phyloP scores from a whole-genome alignment of 2,113 vertebrate genomes.

The Datnioides undecimradiatus region DNA sequence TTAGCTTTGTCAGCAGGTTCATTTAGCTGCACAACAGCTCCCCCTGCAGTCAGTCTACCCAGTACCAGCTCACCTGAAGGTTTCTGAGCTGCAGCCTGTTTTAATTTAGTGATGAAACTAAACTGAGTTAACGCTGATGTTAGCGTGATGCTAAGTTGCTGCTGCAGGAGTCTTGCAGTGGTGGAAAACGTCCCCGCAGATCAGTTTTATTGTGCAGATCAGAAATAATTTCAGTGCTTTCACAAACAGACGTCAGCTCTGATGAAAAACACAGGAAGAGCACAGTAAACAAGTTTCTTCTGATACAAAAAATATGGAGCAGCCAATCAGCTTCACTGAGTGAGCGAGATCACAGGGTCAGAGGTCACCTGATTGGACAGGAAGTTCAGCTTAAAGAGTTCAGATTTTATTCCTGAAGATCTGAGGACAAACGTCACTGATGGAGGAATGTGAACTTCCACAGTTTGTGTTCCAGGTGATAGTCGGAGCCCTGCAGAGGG shows the following conservation, averaged over 20 bases:
- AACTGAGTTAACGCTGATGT: too few relatives aligned
- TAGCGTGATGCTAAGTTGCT: too few relatives aligned
- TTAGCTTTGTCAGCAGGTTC: too few relatives aligned
- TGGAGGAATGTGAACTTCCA: background rate
- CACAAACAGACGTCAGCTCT: slow-evolving; percentile 25
- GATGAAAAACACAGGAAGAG: background rate
- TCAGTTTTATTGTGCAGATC: slow-evolving; percentile 35
- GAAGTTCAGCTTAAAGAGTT: background rate
- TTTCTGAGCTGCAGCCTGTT: too few relatives aligned
- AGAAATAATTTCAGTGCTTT: slow-evolving; percentile 11
- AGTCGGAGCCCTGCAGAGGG: background rate
- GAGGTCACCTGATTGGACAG: slow-evolving; percentile 34
- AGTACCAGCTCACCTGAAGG: too few relatives aligned
- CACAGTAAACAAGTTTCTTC: slow-evolving; percentile 1
- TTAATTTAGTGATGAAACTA: background rate
- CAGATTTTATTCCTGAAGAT: background rate
- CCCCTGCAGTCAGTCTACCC: background rate
- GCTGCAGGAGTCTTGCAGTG: background rate
- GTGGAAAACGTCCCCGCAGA: too few relatives aligned
- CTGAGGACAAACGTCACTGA: background rate
- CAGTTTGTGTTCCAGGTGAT: slow-evolving; percentile 2
- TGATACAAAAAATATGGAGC: slow-evolving; percentile 59
- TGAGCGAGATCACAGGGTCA: background rate
- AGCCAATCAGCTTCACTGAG: background rate
- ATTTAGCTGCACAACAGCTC: too few relatives aligned